A percentile compares a stretch with the other conserved stretches of the same genome.
phyloP scores from a whole-genome alignment of 2,113 vertebrate genomes.

The Phyllopteryx taeniolatus region DNA sequence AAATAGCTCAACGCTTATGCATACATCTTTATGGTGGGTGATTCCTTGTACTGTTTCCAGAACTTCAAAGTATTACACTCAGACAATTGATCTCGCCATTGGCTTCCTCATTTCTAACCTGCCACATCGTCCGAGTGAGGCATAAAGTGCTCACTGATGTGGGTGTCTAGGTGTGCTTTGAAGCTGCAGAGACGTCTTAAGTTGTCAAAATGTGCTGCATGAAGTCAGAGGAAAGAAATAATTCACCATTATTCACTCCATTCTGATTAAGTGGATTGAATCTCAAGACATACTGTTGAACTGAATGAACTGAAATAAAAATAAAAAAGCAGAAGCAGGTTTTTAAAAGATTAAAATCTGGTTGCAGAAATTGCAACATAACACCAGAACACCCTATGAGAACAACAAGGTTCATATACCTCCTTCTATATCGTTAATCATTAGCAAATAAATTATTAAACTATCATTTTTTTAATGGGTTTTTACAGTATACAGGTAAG shows the following conservation, averaged over 20 bases:
- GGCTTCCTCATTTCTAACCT: constrained; percentile 49
- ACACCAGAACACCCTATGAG: no score
- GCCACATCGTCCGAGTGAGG: constrained; percentile 39
- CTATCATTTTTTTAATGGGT: no score
- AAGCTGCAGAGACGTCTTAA: constrained; percentile 16
- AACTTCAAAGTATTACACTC: constrained; percentile 60
- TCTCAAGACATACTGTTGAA: no score
- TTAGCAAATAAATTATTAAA: no score
- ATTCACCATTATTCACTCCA: no score
- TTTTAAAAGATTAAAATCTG: no score
- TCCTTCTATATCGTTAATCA: no score
- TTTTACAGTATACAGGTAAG: no score
- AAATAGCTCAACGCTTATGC: constrained; percentile 70
- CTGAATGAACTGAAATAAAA: no score
- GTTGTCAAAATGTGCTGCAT: not conserved
- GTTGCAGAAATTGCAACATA: no score
- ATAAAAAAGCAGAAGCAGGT: no score
- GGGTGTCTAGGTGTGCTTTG: constrained; percentile 37
- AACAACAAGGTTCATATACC: no score
- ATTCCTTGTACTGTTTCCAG: constrained; percentile 59
- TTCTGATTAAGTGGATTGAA: not conserved
- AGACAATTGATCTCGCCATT: constrained; percentile 40
- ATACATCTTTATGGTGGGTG: constrained; percentile 68
- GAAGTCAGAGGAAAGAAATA: not conserved
- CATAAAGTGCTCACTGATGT: constrained; percentile 23